Conservation (phyloP, 2,888 invertebrate genomes). For the Phengaris arion region DNA sequence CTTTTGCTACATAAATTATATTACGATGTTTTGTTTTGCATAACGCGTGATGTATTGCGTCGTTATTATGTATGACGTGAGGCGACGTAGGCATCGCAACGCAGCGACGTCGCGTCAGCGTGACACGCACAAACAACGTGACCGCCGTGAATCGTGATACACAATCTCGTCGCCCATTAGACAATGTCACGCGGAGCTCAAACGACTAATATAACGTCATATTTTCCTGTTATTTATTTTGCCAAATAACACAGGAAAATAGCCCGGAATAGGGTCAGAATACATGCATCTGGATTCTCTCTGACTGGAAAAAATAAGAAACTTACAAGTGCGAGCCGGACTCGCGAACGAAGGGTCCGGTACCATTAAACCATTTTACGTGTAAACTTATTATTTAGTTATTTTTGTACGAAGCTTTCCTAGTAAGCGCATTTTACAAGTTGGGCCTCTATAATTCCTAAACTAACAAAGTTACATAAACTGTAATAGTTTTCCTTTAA, state of each 20-base stretch:
- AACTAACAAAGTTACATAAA: too few relatives aligned
- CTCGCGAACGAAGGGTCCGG: too few relatives aligned
- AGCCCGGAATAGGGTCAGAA: not conserved
- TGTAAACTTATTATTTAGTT: too few relatives aligned
- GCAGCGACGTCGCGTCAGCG: not conserved
- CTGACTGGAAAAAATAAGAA: too few relatives aligned
- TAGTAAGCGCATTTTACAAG: too few relatives aligned
- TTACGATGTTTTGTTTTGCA: conserved; percentile 13
- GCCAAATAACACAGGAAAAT: not conserved
- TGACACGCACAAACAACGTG: not conserved
- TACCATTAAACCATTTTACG: too few relatives aligned
- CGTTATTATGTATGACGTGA: not conserved
- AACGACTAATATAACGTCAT: conserved; percentile 3
- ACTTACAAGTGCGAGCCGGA: too few relatives aligned
- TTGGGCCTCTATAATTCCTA: too few relatives aligned
- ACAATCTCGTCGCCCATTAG: conserved; percentile 14
- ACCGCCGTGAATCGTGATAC: not conserved
- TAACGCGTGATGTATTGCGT: conserved; percentile 12
- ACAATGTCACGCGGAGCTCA: conserved; percentile 9
- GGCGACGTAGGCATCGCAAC: not conserved
- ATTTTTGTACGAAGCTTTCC: too few relatives aligned
- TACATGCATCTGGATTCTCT: too few relatives aligned
- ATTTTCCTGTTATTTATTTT: not conserved
- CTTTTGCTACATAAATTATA: not conserved
- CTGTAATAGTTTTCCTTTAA: too few relatives aligned